These are phyloP conservation scores for Telmatochromis brichardi DNA, from an alignment of 2,113 vertebrate genomes.

Conservation along the genomic window DNA sequence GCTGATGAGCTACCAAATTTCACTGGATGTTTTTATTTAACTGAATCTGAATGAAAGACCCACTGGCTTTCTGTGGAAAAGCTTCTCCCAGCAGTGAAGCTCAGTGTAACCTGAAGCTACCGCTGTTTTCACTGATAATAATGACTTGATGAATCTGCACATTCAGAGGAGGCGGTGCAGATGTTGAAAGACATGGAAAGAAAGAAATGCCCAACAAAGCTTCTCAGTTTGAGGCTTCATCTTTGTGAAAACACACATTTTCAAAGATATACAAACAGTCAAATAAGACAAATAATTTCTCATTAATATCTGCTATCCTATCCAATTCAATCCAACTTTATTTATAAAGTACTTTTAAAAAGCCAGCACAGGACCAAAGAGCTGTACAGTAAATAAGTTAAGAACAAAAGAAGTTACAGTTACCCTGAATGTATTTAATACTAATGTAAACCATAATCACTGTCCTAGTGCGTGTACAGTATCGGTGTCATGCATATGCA, in stretches of 20 bases:
- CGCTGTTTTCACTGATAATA: not conserved
- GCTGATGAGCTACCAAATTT: not conserved
- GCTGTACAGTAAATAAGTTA: accelerated
- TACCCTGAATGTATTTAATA: not conserved
- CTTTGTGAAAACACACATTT: not conserved
- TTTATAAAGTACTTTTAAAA: not conserved
- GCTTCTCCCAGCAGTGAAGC: not conserved
- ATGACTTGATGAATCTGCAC: not conserved
- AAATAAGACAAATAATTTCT: not conserved
- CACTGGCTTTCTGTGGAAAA: not conserved
- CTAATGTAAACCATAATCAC: not conserved
- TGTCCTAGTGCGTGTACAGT: not conserved
- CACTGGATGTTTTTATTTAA: not conserved
- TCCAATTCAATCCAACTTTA: not conserved
- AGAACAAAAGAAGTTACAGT: not conserved
- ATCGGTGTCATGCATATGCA: not conserved
- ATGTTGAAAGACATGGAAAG: not conserved
- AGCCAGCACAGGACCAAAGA: not conserved
- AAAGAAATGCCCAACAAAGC: not conserved
- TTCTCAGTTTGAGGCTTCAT: not conserved
- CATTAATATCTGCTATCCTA: not conserved
- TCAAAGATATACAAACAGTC: not conserved
- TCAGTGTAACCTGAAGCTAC: not conserved
- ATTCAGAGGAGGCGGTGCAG: not conserved
- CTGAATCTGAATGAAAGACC: not conserved